These are phyloP conservation scores for Phallusia fumigata DNA, from an alignment of 23 tunicate genomes.

Conservation along the genomic window DNA sequence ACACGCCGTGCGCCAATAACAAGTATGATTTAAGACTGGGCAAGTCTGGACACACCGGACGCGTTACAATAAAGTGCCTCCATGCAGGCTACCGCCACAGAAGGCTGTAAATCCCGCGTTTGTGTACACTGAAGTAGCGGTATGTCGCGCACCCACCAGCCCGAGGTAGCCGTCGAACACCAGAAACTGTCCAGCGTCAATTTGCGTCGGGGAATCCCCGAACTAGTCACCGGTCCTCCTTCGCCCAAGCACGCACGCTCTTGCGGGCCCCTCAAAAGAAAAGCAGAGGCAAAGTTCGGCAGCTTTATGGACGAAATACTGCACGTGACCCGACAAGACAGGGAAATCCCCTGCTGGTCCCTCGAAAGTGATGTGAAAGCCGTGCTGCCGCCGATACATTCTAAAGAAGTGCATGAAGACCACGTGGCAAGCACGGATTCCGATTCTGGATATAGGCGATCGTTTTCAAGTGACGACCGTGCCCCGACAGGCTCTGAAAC, in stretches of 20 bases:
- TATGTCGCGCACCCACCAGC: background rate
- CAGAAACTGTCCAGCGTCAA: constrained; percentile 1
- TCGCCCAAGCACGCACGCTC: background rate
- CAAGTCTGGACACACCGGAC: background rate
- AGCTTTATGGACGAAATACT: constrained; percentile 29
- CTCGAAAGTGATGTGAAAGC: background rate
- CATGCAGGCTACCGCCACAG: background rate
- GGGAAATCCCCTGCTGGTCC: background rate
- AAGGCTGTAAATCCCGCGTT: background rate
- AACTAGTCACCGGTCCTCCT: background rate
- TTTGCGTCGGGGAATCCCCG: constrained; percentile 2
- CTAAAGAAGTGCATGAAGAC: constrained; percentile 1
- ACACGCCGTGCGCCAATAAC: background rate
- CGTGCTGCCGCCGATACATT: background rate
- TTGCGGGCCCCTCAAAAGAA: background rate
- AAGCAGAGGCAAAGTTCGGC: background rate
- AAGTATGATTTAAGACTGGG: background rate
- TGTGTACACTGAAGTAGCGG: background rate
- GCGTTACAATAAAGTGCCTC: background rate
- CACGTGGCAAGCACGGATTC: background rate
- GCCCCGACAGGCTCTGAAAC: background rate
- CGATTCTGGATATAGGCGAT: constrained; percentile 30
- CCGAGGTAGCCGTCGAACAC: constrained; percentile 14
- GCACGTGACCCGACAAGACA: background rate
- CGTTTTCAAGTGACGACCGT: constrained; percentile 16